Conservation (phyloP, 2,113 vertebrate genomes). For the Rissa tridactyla region DNA sequence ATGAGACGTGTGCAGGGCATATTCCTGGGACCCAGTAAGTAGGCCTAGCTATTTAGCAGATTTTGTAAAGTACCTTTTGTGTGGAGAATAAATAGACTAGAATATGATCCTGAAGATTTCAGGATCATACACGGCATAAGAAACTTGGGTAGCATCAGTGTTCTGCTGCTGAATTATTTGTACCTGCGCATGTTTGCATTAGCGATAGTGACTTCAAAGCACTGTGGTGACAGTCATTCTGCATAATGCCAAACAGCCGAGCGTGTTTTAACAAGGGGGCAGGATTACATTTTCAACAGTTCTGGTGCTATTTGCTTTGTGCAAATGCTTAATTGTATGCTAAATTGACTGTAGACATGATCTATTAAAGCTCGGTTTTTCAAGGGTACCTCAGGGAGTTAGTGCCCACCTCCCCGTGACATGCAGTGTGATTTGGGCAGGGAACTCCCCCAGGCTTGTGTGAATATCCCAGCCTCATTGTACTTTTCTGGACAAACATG, state of each 20-base stretch:
- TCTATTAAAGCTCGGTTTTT: slow-evolving; percentile 27
- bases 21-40: slow-evolving; percentile 35
- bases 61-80: slow-evolving; percentile 60
- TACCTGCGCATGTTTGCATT: slow-evolving; percentile 47
- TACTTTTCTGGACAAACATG: not conserved
- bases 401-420: not conserved
- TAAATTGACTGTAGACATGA: slow-evolving; percentile 52
- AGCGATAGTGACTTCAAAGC: slow-evolving; percentile 54
- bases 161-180: slow-evolving; percentile 56
- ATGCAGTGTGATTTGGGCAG: not conserved
- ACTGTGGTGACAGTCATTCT: slow-evolving; percentile 8
- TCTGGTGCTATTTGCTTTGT: slow-evolving; percentile 48
- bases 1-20: not conserved
- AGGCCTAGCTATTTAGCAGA: slow-evolving; percentile 61
- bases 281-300: slow-evolving; percentile 46
- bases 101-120: slow-evolving; percentile 48
- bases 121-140: slow-evolving; percentile 36
- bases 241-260: slow-evolving; percentile 34
- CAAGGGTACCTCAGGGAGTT: slow-evolving; percentile 22
- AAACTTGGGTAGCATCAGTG: slow-evolving; percentile 39
- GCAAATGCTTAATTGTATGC: slow-evolving; percentile 54
- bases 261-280: slow-evolving; percentile 32
- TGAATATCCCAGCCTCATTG: not conserved
- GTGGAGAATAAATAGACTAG: slow-evolving; percentile 51
- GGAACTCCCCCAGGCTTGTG: not conserved